Conservation (phyloP, 2,797 vertebrate species). For the Lacerta bilineata region DNA sequence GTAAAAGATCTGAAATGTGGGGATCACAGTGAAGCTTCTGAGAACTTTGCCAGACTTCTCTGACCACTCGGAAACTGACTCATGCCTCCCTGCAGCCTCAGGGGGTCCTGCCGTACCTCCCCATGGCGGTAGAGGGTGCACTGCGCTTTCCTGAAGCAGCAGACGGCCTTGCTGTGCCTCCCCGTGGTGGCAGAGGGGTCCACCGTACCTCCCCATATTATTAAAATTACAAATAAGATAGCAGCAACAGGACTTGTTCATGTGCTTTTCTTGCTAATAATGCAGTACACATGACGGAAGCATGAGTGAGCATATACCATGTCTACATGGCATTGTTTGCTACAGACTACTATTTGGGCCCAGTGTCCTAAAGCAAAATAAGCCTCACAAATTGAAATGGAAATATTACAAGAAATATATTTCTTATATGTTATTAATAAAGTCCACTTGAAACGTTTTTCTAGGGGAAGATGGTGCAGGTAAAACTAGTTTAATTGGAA, state of each 20-base stretch:
- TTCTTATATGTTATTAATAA: neutral
- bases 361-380: neutral
- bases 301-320: neutral
- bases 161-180: too few species aligned
- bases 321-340: neutral
- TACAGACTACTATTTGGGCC: neutral
- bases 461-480: conserved; percentile 97
- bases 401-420: neutral
- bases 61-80: neutral
- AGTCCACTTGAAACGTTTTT: conserved; percentile 48
- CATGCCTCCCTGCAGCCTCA: too few species aligned
- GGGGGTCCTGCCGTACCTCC: too few species aligned
- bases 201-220: neutral
- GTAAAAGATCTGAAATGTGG: neutral
- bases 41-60: neutral
- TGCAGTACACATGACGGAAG: neutral
- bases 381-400: neutral
- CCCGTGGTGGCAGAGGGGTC: too few species aligned
- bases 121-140: too few species aligned
- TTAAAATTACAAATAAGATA: neutral
- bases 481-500: conserved; percentile 97
- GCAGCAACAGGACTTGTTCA: neutral
- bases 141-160: too few species aligned
- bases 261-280: neutral
- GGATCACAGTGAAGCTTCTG: neutral